phyloP scores from a whole-genome alignment of 2,113 vertebrate species.

The Lutjanus erythropterus region DNA sequence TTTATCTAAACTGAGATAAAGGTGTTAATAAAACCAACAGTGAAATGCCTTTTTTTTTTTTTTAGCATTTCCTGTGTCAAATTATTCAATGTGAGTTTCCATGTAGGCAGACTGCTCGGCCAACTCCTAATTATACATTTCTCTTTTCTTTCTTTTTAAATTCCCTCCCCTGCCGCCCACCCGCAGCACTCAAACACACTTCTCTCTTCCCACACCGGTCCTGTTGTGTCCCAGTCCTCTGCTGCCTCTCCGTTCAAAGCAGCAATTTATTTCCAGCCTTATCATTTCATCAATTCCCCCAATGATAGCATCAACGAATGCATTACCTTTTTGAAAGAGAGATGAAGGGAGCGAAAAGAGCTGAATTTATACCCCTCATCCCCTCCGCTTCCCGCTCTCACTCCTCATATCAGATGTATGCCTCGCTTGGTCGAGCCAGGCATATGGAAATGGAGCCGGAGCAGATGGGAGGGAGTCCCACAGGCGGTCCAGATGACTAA shows the following conservation, averaged over 20 bases:
- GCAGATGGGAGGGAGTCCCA: conserved; percentile 74
- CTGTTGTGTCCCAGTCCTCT: conserved; percentile 47
- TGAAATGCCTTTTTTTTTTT: conserved; percentile 13
- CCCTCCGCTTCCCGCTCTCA: conserved; percentile 12
- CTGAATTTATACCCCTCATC: conserved; percentile 33
- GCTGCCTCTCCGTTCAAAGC: conserved; percentile 50
- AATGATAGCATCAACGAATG: conserved; percentile 64
- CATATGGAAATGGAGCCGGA: conserved; percentile 66
- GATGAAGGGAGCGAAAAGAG: conserved; percentile 55
- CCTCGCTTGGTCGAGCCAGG: conserved; percentile 48
- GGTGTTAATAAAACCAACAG: conserved; percentile 4
- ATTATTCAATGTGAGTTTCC: conserved; percentile 53
- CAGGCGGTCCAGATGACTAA: conserved; percentile 71
- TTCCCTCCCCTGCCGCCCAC: conserved; percentile 45
- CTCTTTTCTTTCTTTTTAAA: conserved; percentile 24
- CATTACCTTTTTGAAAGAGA: conserved; percentile 68
- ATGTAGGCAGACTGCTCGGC: conserved; percentile 28
- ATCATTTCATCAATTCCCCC: conserved; percentile 65
- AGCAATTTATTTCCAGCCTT: conserved; percentile 63
- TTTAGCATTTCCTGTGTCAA: conserved; percentile 35
- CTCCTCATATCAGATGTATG: conserved; percentile 57
- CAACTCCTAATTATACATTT: conserved; percentile 53
- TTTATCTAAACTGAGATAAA: background rate
- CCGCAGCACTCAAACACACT: conserved; percentile 40
- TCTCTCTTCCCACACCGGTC: conserved; percentile 44